Evolutionary conservation across 2,797 vertebrate species (phyloP), one percentile per base, ranked within the genome.

Genomic region (Enteromius treurensis): DNA sequence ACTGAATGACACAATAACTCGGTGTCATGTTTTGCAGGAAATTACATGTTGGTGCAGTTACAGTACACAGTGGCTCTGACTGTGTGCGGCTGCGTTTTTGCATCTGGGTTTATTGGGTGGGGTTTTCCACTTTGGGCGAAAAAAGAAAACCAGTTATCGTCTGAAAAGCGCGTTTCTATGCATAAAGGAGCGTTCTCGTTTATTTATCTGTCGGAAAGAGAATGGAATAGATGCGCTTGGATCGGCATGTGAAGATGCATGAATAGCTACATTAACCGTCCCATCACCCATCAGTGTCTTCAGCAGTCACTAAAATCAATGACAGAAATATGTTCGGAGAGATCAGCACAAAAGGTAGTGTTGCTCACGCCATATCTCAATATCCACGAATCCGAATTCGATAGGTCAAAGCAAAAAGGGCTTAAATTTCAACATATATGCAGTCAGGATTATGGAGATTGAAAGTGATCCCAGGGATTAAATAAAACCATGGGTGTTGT

Each of bases 261-360:
- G 67, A 67, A 78, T 67, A 82, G 77, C 69, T 45, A 51, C 58
- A 58, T 49, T 47, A 69, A 53, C 53, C 6, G 5, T 32, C 77
- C 70, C 53, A 53, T 70, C 81, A 83, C 69, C 51, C 81, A 76
- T 80, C 85, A 76, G 1, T 64, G 77, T 83, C 77, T 79, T 67
- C 70, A 9, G 45, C 17, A 71, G 77, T 80, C 70, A 80, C 53
- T 51, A 77, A 82, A 83, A 86, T 86, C 85, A 70, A 86, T 83
- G 68, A 32, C 51, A 83, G 78, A 82, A 71, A 79, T 58, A 65
- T 69, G 80, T 71, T 58, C 0, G n/a, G 53, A 29, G 79, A 69
- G 55, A 78, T 81, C 75, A 74, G 49, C 58, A 79, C 58, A 58
- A 42, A 58, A n/a, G 69, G 29, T 58, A 67, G 71, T 14, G 37